Base-by-base conservation (phyloP, 2,888 invertebrate genomes). In the Spisula solida region DNA sequence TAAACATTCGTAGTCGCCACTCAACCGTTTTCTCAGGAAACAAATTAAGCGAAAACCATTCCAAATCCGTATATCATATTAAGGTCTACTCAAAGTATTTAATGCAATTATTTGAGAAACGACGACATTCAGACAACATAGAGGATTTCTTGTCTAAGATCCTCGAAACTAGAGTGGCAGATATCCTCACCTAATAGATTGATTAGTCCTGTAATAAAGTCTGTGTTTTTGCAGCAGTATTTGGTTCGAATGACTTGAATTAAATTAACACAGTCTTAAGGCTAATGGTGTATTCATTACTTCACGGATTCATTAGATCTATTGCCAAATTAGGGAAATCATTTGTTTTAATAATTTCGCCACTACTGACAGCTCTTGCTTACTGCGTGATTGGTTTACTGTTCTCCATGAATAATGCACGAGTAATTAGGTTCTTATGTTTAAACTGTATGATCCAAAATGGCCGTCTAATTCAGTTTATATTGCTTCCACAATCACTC, bases 311-410 rank as follows among this genome's bases (percentile, higher is more conserved):
- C 88, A 88, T 87, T 84, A 83, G 81, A 89, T 86, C 87, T 83
- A 84, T 88, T 81, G 81, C 89, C 88, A 87, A 81, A 91, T 91
- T 91, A 89, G 83, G 70, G 89, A 84, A 89, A 89, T 91, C 91
- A 89, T 91, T 91, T 89, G 89, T 89, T 91, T 91, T 91, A 91
- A 91, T 91, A 89, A 89, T 89, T 82, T 84, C 86, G 56, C 29
- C 75, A 70, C 82, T 82, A 86, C 86, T 91, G 91, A 89, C 91
- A 91, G 82, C 48, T 60, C 84, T 89, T 91, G 87, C 91, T 88
- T 91, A 91, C 81, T 47, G 60, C 83, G 88, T 78, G 83, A 83
- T 60, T 47, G 66, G 51, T 80, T 82, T 82, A 85, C 86, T 48
- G 80, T 82, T 86, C 81, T 29, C 78, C 70, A 91, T 91, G 89